These are phyloP conservation scores for Gambusia holbrooki DNA, from an alignment of 2,113 vertebrate species.

Conservation along the genomic window DNA sequence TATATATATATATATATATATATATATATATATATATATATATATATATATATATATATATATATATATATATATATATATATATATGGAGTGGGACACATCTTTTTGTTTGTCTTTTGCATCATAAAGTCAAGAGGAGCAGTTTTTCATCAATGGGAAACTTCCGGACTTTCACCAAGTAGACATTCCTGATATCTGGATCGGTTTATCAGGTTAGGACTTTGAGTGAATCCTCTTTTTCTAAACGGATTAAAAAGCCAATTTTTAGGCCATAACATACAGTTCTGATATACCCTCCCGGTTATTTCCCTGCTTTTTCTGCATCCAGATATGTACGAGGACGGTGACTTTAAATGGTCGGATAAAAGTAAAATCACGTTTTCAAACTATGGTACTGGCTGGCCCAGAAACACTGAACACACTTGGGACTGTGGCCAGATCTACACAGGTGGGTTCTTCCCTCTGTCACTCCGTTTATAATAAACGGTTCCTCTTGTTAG, in stretches of 20 bases:
- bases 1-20: too few relatives aligned
- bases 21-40: neutral
- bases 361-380: conserved; percentile 65
- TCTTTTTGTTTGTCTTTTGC: too few relatives aligned
- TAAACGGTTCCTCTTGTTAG: neutral
- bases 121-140: too few relatives aligned
- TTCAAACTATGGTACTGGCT: conserved; percentile 76
- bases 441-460: conserved; percentile 72
- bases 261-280: too few relatives aligned
- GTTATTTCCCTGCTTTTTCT: neutral
- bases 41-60: too few relatives aligned
- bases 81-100: too few relatives aligned
- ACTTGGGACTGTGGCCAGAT: conserved; percentile 84
- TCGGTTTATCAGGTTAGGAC: conserved; percentile 77
- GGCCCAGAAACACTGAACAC: conserved; percentile 69
- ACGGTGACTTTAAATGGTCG: conserved; percentile 78
- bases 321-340: conserved; percentile 74
- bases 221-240: neutral
- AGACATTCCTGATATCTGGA: too few relatives aligned
- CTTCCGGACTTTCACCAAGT: too few relatives aligned
- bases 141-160: too few relatives aligned
- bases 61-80: too few relatives aligned
- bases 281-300: neutral
- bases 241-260: neutral
- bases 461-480: too few relatives aligned